These are phyloP conservation scores for Falco columbarius DNA, from an alignment of 2,797 vertebrate species.

Conservation along the genomic window DNA sequence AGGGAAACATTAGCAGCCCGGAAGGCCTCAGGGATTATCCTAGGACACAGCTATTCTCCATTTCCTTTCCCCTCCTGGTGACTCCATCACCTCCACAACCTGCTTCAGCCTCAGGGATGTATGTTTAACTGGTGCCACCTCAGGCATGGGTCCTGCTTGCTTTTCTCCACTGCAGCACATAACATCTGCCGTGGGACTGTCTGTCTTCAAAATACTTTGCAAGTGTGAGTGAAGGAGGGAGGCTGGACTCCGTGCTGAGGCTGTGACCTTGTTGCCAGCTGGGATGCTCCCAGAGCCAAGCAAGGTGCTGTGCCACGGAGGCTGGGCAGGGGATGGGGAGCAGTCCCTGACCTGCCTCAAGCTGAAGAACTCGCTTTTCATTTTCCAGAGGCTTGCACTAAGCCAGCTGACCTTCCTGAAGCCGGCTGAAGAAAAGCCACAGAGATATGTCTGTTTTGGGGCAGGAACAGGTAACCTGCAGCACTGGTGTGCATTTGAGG, in stretches of 20 bases:
- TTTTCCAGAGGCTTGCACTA: not conserved
- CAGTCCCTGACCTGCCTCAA: not conserved
- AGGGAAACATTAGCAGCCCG: not conserved
- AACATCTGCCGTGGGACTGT: fast-evolving
- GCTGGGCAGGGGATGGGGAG: fast-evolving
- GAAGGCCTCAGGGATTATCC: not conserved
- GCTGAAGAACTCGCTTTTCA: not conserved
- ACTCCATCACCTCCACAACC: not conserved
- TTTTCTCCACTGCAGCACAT: not conserved
- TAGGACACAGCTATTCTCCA: not conserved
- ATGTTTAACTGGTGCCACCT: not conserved
- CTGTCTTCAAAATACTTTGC: not conserved
- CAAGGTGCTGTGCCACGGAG: fast-evolving
- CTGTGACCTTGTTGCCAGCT: not conserved
- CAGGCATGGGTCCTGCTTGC: not conserved
- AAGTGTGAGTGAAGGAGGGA: not conserved
- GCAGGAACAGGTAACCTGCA: not conserved
- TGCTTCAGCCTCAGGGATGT: not conserved
- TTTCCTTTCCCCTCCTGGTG: not conserved
- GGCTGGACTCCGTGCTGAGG: not conserved
- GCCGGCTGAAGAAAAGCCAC: not conserved
- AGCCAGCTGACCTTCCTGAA: not conserved
- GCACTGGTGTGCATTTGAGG: not conserved
- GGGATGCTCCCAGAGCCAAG: not conserved
- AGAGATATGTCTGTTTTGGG: not conserved